These are phyloP conservation scores for Drosophila robusta DNA, from an alignment of 2,888 invertebrate genomes.

Conservation along the genomic window DNA sequence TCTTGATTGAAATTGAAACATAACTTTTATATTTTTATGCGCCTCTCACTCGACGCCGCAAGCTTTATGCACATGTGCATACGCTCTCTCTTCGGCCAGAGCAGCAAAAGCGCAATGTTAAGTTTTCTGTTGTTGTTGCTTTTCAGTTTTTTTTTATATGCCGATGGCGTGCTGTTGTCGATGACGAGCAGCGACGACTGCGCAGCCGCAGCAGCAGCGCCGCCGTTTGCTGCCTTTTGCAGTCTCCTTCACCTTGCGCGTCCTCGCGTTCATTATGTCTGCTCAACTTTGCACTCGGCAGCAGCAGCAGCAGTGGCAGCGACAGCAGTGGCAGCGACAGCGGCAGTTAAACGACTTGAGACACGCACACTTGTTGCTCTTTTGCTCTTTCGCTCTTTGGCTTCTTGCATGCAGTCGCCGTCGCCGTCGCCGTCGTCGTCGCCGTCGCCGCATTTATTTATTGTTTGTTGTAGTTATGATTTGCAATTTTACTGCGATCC, in stretches of 20 bases:
- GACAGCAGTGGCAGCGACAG: constrained; percentile 9
- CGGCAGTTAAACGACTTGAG: constrained; percentile 76
- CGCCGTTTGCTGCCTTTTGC: constrained; percentile 5
- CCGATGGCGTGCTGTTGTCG: constrained; percentile 74
- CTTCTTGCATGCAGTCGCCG: constrained; percentile 40
- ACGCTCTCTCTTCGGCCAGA: constrained; percentile 36
- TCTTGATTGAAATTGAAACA: background rate
- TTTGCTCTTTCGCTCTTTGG: constrained; percentile 57
- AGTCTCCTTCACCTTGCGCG: constrained; percentile 38
- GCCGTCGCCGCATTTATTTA: constrained; percentile 63
- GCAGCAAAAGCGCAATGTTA: constrained; percentile 40
- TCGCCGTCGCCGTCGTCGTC: too few species aligned
- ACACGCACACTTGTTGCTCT: constrained; percentile 81
- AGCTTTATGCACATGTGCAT: constrained; percentile 6
- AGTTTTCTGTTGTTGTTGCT: constrained; percentile 25
- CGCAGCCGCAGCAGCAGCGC: constrained; percentile 47
- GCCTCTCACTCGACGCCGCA: constrained; percentile 5
- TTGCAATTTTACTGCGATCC: constrained; percentile 69
- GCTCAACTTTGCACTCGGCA: constrained; percentile 78
- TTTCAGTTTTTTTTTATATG: constrained; percentile 47
- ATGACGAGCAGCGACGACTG: constrained; percentile 65
- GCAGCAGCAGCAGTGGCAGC: background rate
- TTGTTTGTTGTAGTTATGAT: constrained; percentile 82
- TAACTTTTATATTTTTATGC: background rate
- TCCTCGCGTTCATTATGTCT: constrained; percentile 66